Percentiles rank a stretch among this genome's conserved stretches.
phyloP scores from a whole-genome alignment of 1,140 invertebrate genomes.

The Daktulosphaira vitifoliae region DNA sequence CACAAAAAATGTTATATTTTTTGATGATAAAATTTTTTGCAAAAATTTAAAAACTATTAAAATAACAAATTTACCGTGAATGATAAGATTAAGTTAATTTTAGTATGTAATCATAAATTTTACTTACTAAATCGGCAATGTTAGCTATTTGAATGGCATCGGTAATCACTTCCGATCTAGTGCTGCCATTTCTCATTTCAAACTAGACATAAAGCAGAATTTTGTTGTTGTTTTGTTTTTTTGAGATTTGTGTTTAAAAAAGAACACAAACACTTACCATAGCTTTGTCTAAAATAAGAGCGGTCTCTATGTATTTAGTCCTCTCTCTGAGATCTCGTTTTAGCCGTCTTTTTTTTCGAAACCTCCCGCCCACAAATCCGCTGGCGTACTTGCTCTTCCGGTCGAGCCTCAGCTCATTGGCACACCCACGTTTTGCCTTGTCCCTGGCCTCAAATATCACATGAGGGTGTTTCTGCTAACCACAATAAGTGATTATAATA shows the following conservation, averaged over 20 bases:
- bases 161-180: slow-evolving; percentile 77
- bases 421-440: slow-evolving; percentile 74
- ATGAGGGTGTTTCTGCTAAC: slow-evolving; percentile 89
- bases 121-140: slow-evolving; percentile 88
- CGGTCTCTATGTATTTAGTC: slow-evolving; percentile 86
- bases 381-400: slow-evolving; percentile 53
- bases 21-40: too few relatives aligned
- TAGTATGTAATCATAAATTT: too few relatives aligned
- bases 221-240: background rate
- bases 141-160: slow-evolving; percentile 94
- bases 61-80: too few relatives aligned
- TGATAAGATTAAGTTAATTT: too few relatives aligned
- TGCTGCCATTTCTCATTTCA: slow-evolving; percentile 82
- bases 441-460: slow-evolving; percentile 86
- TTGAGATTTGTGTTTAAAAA: background rate
- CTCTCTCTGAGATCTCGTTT: slow-evolving; percentile 63
- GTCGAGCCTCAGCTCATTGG: slow-evolving; percentile 67
- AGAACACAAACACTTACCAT: slow-evolving; percentile 54
- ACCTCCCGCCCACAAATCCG: background rate
- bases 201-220: slow-evolving; percentile 58
- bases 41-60: too few relatives aligned
- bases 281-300: slow-evolving; percentile 81
- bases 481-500: too few relatives aligned
- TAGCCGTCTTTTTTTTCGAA: slow-evolving; percentile 33
- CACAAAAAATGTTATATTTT: too few relatives aligned